phyloP scores from a whole-genome alignment of 2,888 invertebrate genomes.

The Morpho deidamia region DNA sequence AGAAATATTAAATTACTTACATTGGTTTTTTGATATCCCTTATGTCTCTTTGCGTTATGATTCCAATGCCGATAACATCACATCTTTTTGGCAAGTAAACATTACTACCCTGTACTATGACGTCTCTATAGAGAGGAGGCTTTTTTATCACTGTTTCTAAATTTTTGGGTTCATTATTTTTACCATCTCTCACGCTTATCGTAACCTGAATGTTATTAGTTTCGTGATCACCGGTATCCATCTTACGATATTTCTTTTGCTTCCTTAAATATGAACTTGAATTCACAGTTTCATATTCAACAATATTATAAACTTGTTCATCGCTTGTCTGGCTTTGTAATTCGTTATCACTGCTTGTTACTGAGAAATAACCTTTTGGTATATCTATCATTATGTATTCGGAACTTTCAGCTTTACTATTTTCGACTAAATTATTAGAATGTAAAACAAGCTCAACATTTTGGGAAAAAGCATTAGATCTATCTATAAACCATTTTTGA shows the following conservation, averaged over 20 bases:
- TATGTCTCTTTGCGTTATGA: constrained; percentile 49
- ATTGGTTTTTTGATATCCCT: constrained; percentile 40
- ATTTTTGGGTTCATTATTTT: constrained; percentile 32
- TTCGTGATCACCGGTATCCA: constrained; percentile 32
- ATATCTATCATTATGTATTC: constrained; percentile 55
- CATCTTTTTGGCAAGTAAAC: constrained; percentile 42
- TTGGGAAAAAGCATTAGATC: constrained; percentile 48
- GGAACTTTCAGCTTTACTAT: constrained; percentile 35
- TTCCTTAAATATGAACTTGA: constrained; percentile 29
- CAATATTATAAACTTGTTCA: constrained; percentile 58
- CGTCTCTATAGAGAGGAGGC: constrained; percentile 37
- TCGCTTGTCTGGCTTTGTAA: constrained; percentile 42
- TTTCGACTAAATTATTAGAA: constrained; percentile 37
- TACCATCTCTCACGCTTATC: constrained; percentile 36
- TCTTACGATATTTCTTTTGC: constrained; percentile 17
- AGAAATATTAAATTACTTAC: constrained; percentile 38
- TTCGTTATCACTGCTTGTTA: constrained; percentile 38
- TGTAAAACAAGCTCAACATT: constrained; percentile 52
- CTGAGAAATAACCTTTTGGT: constrained; percentile 53
- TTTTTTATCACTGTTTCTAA: constrained; percentile 36
- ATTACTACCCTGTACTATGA: constrained; percentile 43
- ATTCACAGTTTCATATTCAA: constrained; percentile 54
- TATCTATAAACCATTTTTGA: constrained; percentile 51
- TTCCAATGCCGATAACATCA: constrained; percentile 51
- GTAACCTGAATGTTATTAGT: constrained; percentile 26